phyloP scores from a whole-genome alignment of 2,797 vertebrate species.

The Catamblyrhynchus diadema region DNA sequence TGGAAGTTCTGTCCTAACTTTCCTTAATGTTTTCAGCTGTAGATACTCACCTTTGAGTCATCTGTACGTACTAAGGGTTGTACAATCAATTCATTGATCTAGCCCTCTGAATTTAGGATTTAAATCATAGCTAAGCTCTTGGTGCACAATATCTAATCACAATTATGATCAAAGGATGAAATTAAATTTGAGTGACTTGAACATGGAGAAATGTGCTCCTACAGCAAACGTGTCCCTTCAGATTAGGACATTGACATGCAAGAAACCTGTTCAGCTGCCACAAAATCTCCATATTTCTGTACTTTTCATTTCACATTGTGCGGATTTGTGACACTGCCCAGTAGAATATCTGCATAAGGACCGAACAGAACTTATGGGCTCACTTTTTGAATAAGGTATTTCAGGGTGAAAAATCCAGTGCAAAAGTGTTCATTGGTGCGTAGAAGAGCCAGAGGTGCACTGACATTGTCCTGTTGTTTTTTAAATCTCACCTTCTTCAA shows the following conservation, averaged over 20 bases:
- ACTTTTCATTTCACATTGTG: background rate
- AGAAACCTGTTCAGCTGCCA: background rate
- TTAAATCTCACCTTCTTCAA: background rate
- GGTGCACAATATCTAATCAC: background rate
- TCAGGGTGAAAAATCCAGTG: accelerated
- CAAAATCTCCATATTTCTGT: background rate
- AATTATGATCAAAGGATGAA: background rate
- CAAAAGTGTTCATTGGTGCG: background rate
- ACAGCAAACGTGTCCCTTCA: background rate
- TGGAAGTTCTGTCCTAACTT: background rate
- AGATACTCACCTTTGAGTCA: background rate
- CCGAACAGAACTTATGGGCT: background rate
- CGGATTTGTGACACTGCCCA: background rate
- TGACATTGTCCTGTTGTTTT: background rate
- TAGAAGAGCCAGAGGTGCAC: background rate
- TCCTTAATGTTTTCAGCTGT: background rate
- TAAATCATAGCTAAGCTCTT: background rate
- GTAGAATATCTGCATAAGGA: background rate
- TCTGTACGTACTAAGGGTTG: background rate
- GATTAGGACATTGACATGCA: background rate
- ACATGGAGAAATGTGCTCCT: background rate
- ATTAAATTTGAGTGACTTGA: background rate
- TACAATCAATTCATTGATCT: background rate
- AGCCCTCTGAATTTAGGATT: background rate
- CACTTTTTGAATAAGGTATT: background rate